These are phyloP conservation scores for Arrhamphus sclerolepis DNA, from an alignment of 2,797 vertebrate genomes.

Conservation along the genomic window DNA sequence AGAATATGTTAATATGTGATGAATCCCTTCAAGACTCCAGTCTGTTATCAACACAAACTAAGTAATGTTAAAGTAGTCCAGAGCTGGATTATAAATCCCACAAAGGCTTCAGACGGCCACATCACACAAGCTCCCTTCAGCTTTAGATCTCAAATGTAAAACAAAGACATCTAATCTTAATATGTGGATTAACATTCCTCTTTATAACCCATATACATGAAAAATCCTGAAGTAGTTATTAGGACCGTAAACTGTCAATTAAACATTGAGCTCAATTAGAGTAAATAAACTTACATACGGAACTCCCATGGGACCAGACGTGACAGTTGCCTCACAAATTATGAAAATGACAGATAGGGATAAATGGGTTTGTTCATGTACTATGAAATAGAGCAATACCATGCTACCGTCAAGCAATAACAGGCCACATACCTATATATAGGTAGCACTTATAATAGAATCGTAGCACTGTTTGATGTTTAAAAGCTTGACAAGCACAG, in stretches of 20 bases:
- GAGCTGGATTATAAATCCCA: constrained; percentile 14
- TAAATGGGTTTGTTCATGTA: constrained; percentile 79
- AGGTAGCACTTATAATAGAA: constrained; percentile 55
- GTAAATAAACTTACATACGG: constrained; percentile 66
- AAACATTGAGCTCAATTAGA: constrained; percentile 79
- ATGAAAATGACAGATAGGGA: constrained; percentile 78
- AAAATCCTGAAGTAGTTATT: constrained; percentile 63
- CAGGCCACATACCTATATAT: constrained; percentile 64
- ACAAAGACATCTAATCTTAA: constrained; percentile 19
- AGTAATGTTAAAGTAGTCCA: constrained; percentile 8
- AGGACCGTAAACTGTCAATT: constrained; percentile 77
- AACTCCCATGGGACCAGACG: constrained; percentile 72
- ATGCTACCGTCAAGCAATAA: constrained; percentile 65
- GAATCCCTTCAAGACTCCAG: constrained; percentile 6
- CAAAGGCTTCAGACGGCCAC: constrained; percentile 1
- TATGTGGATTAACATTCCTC: constrained; percentile 17
- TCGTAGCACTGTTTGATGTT: constrained; percentile 54
- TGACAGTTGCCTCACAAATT: constrained; percentile 81
- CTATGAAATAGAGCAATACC: constrained; percentile 75
- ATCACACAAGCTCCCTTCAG: neutral
- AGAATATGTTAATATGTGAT: constrained; percentile 12
- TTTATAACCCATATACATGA: constrained; percentile 10
- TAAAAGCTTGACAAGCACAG: constrained; percentile 61
- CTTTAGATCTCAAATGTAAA: constrained; percentile 8
- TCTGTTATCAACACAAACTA: constrained; percentile 9